Conservation (phyloP, 1,140 invertebrate genomes). For the Hylaeus volcanicus region DNA sequence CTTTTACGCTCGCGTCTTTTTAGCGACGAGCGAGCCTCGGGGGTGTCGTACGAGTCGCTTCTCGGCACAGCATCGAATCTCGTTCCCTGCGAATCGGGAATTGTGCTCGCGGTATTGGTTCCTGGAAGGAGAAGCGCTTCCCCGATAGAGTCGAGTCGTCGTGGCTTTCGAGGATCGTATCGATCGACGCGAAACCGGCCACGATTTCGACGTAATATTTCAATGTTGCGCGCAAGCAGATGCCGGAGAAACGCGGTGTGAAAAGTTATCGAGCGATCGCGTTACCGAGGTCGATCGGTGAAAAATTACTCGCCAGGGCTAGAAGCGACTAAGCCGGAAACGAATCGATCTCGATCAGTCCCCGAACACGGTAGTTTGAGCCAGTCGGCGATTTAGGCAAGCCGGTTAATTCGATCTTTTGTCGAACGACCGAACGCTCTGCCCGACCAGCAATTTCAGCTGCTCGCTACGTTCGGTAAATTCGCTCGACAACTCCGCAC, state of each 20-base stretch:
- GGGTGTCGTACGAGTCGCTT: not conserved
- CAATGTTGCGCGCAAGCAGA: not conserved
- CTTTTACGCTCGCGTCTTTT: not conserved
- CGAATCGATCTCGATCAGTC: constrained; percentile 1
- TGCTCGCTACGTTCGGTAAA: constrained; percentile 22
- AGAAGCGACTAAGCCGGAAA: constrained; percentile 28
- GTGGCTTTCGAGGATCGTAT: not conserved
- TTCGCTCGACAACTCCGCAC: constrained; percentile 30
- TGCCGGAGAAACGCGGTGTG: not conserved
- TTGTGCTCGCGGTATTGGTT: not conserved
- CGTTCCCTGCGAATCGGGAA: not conserved
- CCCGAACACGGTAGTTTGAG: constrained; percentile 19
- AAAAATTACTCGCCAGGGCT: constrained; percentile 21
- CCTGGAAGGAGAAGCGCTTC: not conserved
- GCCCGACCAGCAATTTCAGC: constrained; percentile 9
- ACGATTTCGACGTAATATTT: constrained; percentile 9
- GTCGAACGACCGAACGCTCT: constrained; percentile 11
- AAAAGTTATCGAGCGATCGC: too few species aligned
- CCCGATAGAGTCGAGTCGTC: not conserved
- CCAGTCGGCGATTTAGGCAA: constrained; percentile 21
- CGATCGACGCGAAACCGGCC: not conserved
- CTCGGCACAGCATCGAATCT: not conserved
- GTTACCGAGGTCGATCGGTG: too few species aligned
- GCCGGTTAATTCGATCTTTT: constrained; percentile 53
- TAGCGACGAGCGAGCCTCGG: not conserved